These are phyloP conservation scores for Lithophane ornitopus DNA, from an alignment of 2,888 invertebrate genomes.

Conservation along the genomic window DNA sequence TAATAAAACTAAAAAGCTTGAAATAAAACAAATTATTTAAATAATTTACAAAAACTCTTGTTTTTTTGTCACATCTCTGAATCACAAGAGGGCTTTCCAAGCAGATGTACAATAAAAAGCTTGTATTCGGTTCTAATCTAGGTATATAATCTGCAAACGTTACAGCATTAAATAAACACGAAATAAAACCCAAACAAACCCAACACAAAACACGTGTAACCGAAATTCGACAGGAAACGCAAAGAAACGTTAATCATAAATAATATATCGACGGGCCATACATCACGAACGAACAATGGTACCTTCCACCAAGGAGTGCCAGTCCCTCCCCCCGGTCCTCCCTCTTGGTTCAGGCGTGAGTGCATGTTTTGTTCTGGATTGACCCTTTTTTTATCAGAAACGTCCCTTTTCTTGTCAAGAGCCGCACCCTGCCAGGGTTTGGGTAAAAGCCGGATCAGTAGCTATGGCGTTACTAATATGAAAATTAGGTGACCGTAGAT, in stretches of 20 bases:
- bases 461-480: conserved; percentile 40
- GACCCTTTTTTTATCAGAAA: conserved; percentile 64
- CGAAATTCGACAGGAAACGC: conserved; percentile 18
- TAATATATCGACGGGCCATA: conserved; percentile 49
- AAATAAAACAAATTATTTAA: too few relatives aligned
- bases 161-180: background rate
- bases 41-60: too few relatives aligned
- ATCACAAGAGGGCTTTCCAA: background rate
- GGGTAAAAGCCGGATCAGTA: conserved; percentile 48
- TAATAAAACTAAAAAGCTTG: too few relatives aligned
- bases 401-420: conserved; percentile 60
- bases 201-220: background rate
- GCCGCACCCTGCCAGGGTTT: conserved; percentile 46
- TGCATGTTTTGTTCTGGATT: conserved; percentile 60
- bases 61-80: too few relatives aligned
- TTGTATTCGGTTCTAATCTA: background rate
- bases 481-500: conserved; percentile 32
- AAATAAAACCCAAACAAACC: conserved; percentile 1
- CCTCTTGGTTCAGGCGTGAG: conserved; percentile 37
- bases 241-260: conserved; percentile 52
- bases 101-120: background rate
- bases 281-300: conserved; percentile 50
- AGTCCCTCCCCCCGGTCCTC: background rate
- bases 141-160: background rate
- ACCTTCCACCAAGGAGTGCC: conserved; percentile 29